Conservation (phyloP, 2,113 vertebrate genomes). For the Eidolon helvum region DNA sequence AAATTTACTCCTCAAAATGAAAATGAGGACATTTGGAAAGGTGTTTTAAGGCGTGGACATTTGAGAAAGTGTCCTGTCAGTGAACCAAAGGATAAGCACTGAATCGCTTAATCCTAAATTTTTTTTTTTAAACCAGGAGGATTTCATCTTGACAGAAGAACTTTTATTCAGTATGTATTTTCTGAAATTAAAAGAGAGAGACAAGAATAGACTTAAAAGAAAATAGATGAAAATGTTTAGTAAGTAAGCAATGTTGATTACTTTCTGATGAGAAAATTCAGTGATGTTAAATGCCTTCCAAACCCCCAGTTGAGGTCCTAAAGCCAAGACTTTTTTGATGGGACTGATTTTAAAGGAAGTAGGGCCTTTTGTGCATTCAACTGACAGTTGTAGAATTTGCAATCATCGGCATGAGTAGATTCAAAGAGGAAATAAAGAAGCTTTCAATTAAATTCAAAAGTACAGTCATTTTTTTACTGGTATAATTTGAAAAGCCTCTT, state of each 20-base stretch:
- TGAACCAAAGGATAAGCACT: conserved; percentile 72
- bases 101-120: conserved; percentile 51
- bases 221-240: conserved; percentile 73
- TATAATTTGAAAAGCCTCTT: conserved; percentile 60
- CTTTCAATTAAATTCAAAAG: conserved; percentile 73
- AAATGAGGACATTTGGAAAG: conserved; percentile 51
- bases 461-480: conserved; percentile 18
- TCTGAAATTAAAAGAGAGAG: conserved; percentile 65
- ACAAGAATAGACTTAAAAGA: conserved; percentile 64
- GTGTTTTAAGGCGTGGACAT: conserved; percentile 49
- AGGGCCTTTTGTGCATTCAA: conserved; percentile 74
- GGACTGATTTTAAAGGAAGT: conserved; percentile 66
- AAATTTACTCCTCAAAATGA: conserved; percentile 71
- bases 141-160: conserved; percentile 29
- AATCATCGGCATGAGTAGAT: conserved; percentile 72
- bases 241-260: conserved; percentile 60
- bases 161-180: conserved; percentile 49
- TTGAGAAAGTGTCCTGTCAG: neutral
- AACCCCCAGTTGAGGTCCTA: conserved; percentile 71
- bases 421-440: conserved; percentile 78
- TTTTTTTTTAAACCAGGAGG: conserved; percentile 31
- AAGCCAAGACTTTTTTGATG: conserved; percentile 78
- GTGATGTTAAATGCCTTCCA: conserved; percentile 74
- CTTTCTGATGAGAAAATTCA: conserved; percentile 67
- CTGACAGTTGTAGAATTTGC: conserved; percentile 73